Conservation (phyloP, 2,113 vertebrate genomes). For the Laticauda laticaudata region DNA sequence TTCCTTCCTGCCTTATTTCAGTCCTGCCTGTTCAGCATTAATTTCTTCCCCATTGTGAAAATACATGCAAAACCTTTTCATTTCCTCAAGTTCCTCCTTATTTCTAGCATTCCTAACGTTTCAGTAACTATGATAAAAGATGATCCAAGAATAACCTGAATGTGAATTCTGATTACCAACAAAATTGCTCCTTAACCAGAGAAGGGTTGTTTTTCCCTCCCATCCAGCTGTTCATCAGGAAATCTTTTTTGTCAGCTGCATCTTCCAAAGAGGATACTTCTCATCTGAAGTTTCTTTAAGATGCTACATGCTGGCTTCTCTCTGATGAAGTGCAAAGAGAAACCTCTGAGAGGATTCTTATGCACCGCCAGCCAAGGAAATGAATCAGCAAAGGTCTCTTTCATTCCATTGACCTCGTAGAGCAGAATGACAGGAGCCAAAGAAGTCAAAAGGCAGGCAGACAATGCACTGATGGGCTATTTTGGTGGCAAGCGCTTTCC, state of each 20-base stretch:
- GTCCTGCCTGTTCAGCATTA: neutral
- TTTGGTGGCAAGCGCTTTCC: neutral
- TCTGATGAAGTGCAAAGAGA: slow-evolving; percentile 48
- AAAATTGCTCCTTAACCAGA: neutral
- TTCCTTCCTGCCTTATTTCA: neutral
- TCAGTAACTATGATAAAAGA: neutral
- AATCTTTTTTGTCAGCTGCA: neutral
- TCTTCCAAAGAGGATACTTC: slow-evolving; percentile 8
- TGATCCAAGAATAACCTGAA: slow-evolving; percentile 7
- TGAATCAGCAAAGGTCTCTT: slow-evolving; percentile 26
- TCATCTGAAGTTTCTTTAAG: slow-evolving; percentile 55
- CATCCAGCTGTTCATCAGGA: slow-evolving; percentile 20
- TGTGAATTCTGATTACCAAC: neutral
- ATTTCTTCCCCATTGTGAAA: neutral
- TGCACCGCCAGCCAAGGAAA: rapidly evolving
- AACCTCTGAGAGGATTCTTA: slow-evolving; percentile 33
- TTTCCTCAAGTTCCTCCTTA: neutral
- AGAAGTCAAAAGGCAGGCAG: neutral
- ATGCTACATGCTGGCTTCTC: slow-evolving; percentile 37
- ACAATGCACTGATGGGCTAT: neutral
- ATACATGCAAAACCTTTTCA: neutral
- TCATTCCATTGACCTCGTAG: rapidly evolving
- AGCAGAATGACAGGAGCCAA: rapidly evolving
- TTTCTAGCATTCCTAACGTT: neutral
- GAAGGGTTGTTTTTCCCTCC: neutral